phyloP scores from a whole-genome alignment of 2,888 invertebrate genomes.

The Matsumyia berberina region DNA sequence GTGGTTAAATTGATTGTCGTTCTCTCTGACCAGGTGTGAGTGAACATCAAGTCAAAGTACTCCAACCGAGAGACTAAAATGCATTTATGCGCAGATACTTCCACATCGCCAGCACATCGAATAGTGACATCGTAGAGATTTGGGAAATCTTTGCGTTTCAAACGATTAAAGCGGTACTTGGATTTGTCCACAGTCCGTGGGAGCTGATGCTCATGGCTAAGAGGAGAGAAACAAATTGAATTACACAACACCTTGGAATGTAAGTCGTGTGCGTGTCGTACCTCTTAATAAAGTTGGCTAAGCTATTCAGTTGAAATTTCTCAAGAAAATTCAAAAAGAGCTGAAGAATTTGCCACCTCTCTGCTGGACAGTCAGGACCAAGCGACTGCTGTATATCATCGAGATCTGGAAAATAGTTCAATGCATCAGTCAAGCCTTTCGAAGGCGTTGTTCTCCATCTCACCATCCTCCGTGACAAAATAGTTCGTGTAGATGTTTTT shows the following conservation, averaged over 20 bases:
- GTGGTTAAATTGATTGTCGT: constrained; percentile 81
- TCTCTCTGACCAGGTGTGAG: constrained; percentile 88
- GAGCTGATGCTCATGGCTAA: constrained; percentile 51
- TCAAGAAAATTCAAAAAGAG: constrained; percentile 80
- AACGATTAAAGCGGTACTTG: constrained; percentile 81
- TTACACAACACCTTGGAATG: not conserved
- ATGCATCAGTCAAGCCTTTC: not conserved
- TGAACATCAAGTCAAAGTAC: constrained; percentile 94
- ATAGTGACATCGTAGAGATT: constrained; percentile 88
- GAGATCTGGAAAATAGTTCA: constrained; percentile 79
- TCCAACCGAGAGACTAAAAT: constrained; percentile 92
- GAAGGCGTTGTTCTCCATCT: constrained; percentile 9
- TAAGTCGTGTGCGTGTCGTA: constrained; percentile 57
- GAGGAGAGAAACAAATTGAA: constrained; percentile 77
- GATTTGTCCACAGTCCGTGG: constrained; percentile 77
- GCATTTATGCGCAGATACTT: constrained; percentile 90
- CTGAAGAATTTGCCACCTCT: constrained; percentile 78
- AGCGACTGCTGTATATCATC: constrained; percentile 81
- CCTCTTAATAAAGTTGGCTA: constrained; percentile 80
- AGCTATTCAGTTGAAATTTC: constrained; percentile 81
- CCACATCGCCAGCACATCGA: constrained; percentile 85
- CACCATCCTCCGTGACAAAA: constrained; percentile 81
- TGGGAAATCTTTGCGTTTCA: constrained; percentile 85
- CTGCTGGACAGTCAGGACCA: constrained; percentile 78
- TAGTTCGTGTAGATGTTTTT: constrained; percentile 88